These are phyloP conservation scores for Lathronympha strigana DNA, from an alignment of 2,888 invertebrate genomes.

Conservation along the genomic window DNA sequence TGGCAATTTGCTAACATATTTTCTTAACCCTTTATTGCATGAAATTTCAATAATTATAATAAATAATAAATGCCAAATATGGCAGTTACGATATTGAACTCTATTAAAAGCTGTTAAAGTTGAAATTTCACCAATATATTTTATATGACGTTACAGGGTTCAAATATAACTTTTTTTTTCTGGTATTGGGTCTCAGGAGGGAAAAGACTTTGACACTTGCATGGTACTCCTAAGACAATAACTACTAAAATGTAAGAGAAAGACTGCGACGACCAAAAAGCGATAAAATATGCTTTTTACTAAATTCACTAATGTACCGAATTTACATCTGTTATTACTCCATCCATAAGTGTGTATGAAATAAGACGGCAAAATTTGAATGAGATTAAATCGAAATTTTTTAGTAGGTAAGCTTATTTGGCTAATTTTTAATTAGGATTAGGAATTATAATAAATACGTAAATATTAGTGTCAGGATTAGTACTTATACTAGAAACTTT, in stretches of 20 bases:
- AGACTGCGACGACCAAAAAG: constrained; percentile 67
- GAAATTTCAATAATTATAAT: too few species aligned
- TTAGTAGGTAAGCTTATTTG: constrained; percentile 3
- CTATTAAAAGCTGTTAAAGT: too few species aligned
- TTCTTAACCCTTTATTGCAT: too few species aligned
- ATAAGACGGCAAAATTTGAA: constrained; percentile 4
- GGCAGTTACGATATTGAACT: too few species aligned
- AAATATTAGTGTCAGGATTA: constrained; percentile 1
- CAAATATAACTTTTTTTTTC: too few species aligned
- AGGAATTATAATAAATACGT: constrained; percentile 1
- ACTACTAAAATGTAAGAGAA: constrained; percentile 52
- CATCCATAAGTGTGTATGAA: constrained; percentile 17
- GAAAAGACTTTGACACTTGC: not conserved
- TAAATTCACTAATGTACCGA: constrained; percentile 36
- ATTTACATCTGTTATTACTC: constrained; percentile 4
- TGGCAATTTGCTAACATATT: too few species aligned
- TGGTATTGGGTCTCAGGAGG: not conserved
- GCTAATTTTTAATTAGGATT: constrained; percentile 12
- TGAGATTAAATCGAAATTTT: not conserved
- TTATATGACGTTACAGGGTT: too few species aligned
- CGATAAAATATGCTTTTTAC: constrained; percentile 51
- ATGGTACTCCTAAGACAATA: constrained; percentile 27
- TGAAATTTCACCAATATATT: too few species aligned
- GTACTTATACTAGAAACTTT: not conserved
- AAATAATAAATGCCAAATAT: too few species aligned